Conservation (phyloP, 2,888 invertebrate genomes). For the Callyntrura sp. region DNA sequence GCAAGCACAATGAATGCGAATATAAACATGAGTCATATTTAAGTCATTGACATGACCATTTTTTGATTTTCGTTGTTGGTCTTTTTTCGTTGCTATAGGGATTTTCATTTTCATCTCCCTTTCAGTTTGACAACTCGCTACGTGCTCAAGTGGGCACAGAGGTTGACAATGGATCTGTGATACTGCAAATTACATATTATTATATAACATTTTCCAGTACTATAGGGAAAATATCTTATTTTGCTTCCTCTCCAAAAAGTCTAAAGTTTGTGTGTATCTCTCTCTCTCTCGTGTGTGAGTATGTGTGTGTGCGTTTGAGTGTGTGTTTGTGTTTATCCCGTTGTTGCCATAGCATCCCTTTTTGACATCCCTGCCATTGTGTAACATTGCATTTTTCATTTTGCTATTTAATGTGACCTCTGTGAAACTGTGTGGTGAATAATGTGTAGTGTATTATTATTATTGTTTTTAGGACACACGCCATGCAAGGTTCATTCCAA, state of each 20-base stretch:
- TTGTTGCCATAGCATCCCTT: constrained; percentile 22
- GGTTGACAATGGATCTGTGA: neutral
- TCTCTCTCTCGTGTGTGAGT: neutral
- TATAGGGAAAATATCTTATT: neutral
- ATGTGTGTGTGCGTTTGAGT: neutral
- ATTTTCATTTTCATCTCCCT: neutral
- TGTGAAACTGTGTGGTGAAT: constrained; percentile 33
- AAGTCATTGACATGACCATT: constrained; percentile 12
- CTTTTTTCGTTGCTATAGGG: neutral
- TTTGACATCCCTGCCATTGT: neutral
- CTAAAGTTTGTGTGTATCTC: neutral
- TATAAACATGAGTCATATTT: constrained; percentile 34
- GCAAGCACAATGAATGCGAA: neutral
- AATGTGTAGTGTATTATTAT: constrained; percentile 53
- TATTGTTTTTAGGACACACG: constrained; percentile 33
- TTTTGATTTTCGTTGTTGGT: neutral
- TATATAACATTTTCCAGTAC: neutral
- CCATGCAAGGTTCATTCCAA: constrained; percentile 54
- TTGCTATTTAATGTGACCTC: constrained; percentile 32
- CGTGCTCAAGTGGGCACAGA: too few relatives aligned
- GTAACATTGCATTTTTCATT: neutral
- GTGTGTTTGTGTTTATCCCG: constrained; percentile 9
- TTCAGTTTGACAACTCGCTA: too few relatives aligned
- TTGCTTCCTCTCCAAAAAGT: neutral
- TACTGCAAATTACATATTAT: neutral